Percentiles rank a stretch among this genome's conserved stretches.
Evolutionary conservation across 2,797 vertebrate species (phyloP).

Genomic region (Myotis pilosus): DNA sequence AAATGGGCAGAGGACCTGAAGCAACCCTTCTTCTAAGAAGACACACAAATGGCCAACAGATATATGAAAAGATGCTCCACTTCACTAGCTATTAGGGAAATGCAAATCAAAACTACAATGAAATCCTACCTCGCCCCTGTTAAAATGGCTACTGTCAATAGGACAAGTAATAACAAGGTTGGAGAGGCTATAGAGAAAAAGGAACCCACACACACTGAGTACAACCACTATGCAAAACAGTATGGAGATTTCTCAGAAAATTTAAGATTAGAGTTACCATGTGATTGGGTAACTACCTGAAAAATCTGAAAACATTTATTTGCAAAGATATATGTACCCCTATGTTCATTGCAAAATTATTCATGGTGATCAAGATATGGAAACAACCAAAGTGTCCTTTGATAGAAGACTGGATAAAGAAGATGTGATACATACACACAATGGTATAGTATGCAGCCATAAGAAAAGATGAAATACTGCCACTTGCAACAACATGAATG

Average conservation of each 20-base stretch:
- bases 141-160: neutral
- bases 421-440: neutral
- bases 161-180: neutral
- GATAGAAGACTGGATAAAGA: neutral
- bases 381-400: neutral
- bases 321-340: neutral
- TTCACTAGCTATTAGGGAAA: neutral
- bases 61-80: no score
- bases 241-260: no score
- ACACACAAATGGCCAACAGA: no score
- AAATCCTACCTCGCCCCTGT: neutral
- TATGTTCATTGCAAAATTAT: neutral
- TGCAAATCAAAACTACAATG: neutral
- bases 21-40: no score
- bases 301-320: neutral
- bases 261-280: no score
- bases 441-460: neutral
- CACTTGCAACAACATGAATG: neutral
- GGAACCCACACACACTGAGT: neutral
- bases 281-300: no score
- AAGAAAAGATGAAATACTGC: neutral
- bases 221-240: no score
- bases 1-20: no score
- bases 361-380: neutral
- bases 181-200: neutral